Base-by-base conservation (phyloP, 2,888 invertebrate species). In the Xylota segnis region DNA sequence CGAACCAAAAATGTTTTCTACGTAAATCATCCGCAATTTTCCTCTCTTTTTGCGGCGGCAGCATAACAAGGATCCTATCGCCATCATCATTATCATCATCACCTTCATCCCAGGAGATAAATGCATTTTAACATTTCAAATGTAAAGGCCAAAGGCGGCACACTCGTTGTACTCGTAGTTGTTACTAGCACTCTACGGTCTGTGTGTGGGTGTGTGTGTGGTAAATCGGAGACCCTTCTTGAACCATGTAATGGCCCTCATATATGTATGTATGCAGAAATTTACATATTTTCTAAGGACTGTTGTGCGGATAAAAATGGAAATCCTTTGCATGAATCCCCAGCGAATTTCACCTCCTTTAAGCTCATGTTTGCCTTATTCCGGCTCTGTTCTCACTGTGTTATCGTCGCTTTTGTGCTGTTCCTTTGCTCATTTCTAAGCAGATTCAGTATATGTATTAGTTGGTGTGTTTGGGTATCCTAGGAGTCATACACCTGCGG, bases 51-150 rank as follows among this genome's bases (percentile, higher is more conserved):
- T 47, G 40, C 40, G 27, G 58, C n/a, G 56, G 65, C 50, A 66
- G 70, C 76, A 81, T 71, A 86, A 71, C 81, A 86, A 59, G 81
- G 66, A 81, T 84, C 71, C 81, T 75, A 84, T 75, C 75, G 74
- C 82, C 76, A 76, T 81, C 86, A 82, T 84, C 81, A 86, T 86
- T 72, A 86, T 82, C 86, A 86, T 86, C 86, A 71, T 76, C 81
- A 65, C 72, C 82, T 82, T 82, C 72, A 76, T 86, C 86, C 86
- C 86, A 61, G 66, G 86, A 86, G 86, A 86, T 86, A 86, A 86
- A 86, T 86, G 86, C 86, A 86, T 86, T 86, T 86, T 76, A 86
- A 82, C 81, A 86, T 86, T 82, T 82, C 82, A 76, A 82, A 86
- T 76, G 86, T 72, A 61, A 81, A 82, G 86, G 86, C 86, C 72